phyloP scores from a whole-genome alignment of 2,113 vertebrate species.

The Hassar affinis region DNA sequence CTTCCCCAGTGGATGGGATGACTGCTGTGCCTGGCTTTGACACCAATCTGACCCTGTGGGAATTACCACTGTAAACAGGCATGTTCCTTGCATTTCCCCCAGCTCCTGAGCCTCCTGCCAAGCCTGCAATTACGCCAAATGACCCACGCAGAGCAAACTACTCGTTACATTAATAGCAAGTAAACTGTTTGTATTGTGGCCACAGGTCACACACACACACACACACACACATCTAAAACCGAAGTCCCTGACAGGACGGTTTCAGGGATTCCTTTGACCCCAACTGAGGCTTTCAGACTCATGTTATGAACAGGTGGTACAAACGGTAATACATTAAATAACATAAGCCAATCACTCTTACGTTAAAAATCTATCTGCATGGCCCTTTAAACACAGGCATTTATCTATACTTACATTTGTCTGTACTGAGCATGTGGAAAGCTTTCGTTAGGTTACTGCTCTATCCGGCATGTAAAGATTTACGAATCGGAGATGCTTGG shows the following conservation, averaged over 20 bases:
- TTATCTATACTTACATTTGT: not conserved
- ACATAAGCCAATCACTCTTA: not conserved
- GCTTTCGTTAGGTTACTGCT: not conserved
- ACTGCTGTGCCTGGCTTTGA: conserved; percentile 55
- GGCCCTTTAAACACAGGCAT: not conserved
- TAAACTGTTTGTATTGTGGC: conserved; percentile 36
- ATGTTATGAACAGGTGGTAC: conserved; percentile 4
- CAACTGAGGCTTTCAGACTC: not conserved
- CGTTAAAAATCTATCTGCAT: not conserved
- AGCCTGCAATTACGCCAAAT: conserved; percentile 39
- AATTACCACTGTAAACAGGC: conserved; percentile 55
- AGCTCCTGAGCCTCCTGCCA: conserved; percentile 11
- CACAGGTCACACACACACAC: conserved; percentile 28
- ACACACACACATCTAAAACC: conserved; percentile 10
- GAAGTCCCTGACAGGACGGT: conserved; percentile 24
- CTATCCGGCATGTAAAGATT: not conserved
- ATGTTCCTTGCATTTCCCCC: conserved; percentile 59
- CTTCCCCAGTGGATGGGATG: conserved; percentile 52
- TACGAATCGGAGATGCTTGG: not conserved
- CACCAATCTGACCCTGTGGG: conserved; percentile 57
- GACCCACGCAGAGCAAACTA: conserved; percentile 7
- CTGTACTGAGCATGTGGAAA: not conserved
- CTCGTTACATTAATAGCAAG: conserved; percentile 11
- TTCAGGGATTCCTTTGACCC: conserved; percentile 20
- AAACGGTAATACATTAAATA: conserved; percentile 1